A percentile compares a stretch with the other conserved stretches of the same genome.
phyloP scores from a whole-genome alignment of 2,888 invertebrate genomes.

The Zootermopsis nevadensis region DNA sequence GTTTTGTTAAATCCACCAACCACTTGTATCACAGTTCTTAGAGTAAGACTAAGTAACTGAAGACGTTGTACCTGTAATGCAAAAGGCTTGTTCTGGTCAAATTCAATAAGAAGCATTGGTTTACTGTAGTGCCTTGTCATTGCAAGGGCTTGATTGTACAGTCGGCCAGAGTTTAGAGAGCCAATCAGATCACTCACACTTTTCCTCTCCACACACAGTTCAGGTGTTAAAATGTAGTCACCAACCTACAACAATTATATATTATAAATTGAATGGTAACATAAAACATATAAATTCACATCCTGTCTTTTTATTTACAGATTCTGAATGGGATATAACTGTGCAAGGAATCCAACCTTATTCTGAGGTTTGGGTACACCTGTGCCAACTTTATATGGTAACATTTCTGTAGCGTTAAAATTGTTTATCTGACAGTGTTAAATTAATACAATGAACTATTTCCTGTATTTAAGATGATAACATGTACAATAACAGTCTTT shows the following conservation, averaged over 20 bases:
- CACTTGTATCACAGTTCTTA: not conserved
- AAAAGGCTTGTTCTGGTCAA: constrained; percentile 93
- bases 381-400: too few species aligned
- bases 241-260: constrained; percentile 77
- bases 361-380: too few species aligned
- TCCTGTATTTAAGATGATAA: too few species aligned
- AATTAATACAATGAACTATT: too few species aligned
- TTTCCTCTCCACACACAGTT: constrained; percentile 97
- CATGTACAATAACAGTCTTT: too few species aligned
- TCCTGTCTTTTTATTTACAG: too few species aligned
- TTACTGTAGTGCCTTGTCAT: constrained; percentile 91
- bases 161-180: constrained; percentile 92
- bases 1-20: too few species aligned
- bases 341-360: too few species aligned
- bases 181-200: constrained; percentile 96
- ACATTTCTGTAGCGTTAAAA: too few species aligned
- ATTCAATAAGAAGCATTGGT: constrained; percentile 94
- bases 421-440: too few species aligned
- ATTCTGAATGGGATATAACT: too few species aligned
- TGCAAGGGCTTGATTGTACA: constrained; percentile 94
- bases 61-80: constrained; percentile 77
- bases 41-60: not conserved
- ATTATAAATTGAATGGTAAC: not conserved
- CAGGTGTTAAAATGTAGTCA: constrained; percentile 96
- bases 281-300: too few species aligned